Evolutionary conservation across 23 tunicate genomes (phyloP), one percentile per base, ranked within the genome.

Genomic region (Trididemnum nubilum): DNA sequence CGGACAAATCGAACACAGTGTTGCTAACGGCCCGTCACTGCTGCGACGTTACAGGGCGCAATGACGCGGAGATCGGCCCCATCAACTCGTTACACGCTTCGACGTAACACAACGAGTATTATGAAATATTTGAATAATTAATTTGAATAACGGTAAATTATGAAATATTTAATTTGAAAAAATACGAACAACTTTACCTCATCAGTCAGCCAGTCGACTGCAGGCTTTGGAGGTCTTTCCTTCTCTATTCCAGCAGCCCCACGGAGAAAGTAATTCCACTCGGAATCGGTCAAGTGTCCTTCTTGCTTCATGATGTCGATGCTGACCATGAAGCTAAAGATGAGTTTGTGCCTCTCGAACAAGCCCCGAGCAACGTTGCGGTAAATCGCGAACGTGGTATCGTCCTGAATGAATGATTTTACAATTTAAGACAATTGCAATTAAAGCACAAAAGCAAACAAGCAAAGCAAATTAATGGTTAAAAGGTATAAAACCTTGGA

Each of bases 251-350:
- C 92, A 22, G 92, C 59, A 18, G 91, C 92, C 29, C 99, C 99
- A 3, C 99, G 83, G 27, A 90, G 80, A 83, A 95, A 90, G 83
- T 34, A 89, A 71, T 83, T 80, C 96, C 92, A 89, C 64, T 89
- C 92, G 54, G 58, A 40, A 2, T 84, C 90, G 25, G 88, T 35
- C 35, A 89, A 82, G 33, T 22, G 52, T 25, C 72, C 81, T 35
- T 65, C 73, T 52, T 83, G 89, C 58, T 66, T 65, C 77, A 95
- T 79, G 82, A 95, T 95, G 74, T 95, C 92, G 44, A 83, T 71
- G 77, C 99, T 90, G 28, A 95, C 85, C 92, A 90, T 90, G 99
- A 95, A 95, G 66, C 96, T 89, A 89, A 95, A 95, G 82, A 95
- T 82, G 54, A 95, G 82, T 32, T 95, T 95, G 86, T 95, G 96